These are phyloP conservation scores for Craniophora ligustri DNA, from an alignment of 2,888 invertebrate genomes.

Conservation along the genomic window DNA sequence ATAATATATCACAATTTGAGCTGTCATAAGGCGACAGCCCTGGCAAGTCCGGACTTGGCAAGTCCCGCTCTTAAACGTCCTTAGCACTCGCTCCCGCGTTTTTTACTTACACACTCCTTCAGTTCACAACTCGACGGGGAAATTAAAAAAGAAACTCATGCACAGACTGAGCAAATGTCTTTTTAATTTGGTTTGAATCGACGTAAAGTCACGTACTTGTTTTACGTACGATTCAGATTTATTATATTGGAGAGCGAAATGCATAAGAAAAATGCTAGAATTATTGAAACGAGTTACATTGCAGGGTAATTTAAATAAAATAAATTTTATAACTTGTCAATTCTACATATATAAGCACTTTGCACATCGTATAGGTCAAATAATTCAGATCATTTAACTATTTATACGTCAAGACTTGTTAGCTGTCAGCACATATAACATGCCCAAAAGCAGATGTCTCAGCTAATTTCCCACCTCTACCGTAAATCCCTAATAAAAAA, in stretches of 20 bases:
- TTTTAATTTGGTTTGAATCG: constrained; percentile 53
- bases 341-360: no score
- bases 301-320: no score
- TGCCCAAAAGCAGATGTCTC: constrained; percentile 14
- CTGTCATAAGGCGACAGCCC: constrained; percentile 54
- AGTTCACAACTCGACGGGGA: constrained; percentile 52
- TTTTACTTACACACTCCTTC: constrained; percentile 62
- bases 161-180: constrained; percentile 46
- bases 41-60: constrained; percentile 48
- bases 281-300: neutral
- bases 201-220: constrained; percentile 47
- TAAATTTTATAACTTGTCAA: no score
- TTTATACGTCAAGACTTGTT: neutral
- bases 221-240: constrained; percentile 13
- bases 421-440: no score
- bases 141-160: constrained; percentile 58
- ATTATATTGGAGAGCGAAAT: constrained; percentile 9
- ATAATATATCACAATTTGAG: constrained; percentile 51
- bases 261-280: constrained; percentile 2
- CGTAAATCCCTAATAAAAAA: constrained; percentile 50
- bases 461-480: constrained; percentile 23
- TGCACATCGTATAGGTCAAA: no score
- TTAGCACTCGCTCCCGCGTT: constrained; percentile 56
- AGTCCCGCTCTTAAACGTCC: constrained; percentile 64
- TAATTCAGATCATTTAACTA: no score